Percentiles rank a stretch among this genome's conserved stretches.
Evolutionary conservation across 2,113 vertebrate genomes (phyloP).

Genomic region (Corythoichthys intestinalis): DNA sequence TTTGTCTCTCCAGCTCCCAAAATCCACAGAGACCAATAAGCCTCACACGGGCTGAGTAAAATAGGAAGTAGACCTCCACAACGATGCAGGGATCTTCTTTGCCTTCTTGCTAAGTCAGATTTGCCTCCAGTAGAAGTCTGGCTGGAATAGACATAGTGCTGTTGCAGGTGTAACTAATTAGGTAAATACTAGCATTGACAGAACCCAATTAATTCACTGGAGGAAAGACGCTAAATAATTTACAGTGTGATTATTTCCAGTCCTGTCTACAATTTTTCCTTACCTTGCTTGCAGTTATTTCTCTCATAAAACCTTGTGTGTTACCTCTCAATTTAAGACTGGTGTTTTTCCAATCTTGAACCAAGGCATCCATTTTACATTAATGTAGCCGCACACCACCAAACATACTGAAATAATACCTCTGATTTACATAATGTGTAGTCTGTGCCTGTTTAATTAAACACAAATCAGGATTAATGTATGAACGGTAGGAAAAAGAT

Average conservation of each 20-base stretch:
- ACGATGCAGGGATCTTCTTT: conserved; percentile 21
- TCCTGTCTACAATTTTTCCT: conserved; percentile 29
- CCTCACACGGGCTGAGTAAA: conserved; percentile 17
- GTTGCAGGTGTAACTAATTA: conserved; percentile 49
- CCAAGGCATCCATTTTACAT: not conserved
- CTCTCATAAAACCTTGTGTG: conserved; percentile 22
- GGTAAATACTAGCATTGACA: conserved; percentile 51
- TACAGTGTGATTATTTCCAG: conserved; percentile 47
- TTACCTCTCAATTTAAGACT: conserved; percentile 20
- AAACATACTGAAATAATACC: not conserved
- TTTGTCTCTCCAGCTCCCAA: conserved; percentile 16
- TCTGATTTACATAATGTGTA: not conserved
- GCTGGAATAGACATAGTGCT: conserved; percentile 31
- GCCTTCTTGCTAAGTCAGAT: conserved; percentile 10
- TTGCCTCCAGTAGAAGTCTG: conserved; percentile 20
- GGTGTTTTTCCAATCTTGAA: not conserved
- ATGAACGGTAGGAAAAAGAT: not conserved
- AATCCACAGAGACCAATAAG: conserved; percentile 40
- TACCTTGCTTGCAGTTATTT: conserved; percentile 16
- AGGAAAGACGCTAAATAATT: conserved; percentile 52
- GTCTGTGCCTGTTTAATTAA: not conserved
- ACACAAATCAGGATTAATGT: not conserved
- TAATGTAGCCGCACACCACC: not conserved
- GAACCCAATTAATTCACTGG: conserved; percentile 40
- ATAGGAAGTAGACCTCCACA: conserved; percentile 9